These are phyloP conservation scores for Caerostris extrusa DNA, from an alignment of 1,140 invertebrate genomes.

Conservation along the genomic window DNA sequence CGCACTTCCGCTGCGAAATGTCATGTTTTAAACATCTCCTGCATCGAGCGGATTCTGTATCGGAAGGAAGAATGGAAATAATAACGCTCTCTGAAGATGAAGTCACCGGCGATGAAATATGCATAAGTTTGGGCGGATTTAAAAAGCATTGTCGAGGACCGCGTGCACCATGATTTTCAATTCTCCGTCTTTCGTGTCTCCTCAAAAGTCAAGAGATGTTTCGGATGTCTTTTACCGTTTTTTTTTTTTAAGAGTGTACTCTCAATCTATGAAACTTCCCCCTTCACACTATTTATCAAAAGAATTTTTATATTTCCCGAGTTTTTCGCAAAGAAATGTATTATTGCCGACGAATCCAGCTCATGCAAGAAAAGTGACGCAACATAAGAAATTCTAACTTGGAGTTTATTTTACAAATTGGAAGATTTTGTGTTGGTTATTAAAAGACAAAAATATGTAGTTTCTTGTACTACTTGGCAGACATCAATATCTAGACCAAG, in stretches of 20 bases:
- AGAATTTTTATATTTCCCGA: neutral
- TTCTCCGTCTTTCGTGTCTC: neutral
- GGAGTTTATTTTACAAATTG: too few species aligned
- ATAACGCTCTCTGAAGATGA: constrained; percentile 47
- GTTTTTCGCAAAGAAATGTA: neutral
- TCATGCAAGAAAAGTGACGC: too few species aligned
- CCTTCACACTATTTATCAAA: neutral
- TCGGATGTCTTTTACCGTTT: neutral
- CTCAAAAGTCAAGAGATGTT: neutral
- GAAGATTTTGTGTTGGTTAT: too few species aligned
- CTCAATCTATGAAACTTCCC: neutral
- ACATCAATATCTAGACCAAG: too few species aligned
- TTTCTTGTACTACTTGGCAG: too few species aligned
- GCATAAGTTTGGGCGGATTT: constrained; percentile 60
- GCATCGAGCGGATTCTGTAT: constrained; percentile 42
- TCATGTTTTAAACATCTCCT: constrained; percentile 73
- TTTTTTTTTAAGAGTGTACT: neutral
- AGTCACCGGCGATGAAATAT: constrained; percentile 66
- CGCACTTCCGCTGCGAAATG: constrained; percentile 65
- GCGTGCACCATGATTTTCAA: neutral
- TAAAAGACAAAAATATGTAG: too few species aligned
- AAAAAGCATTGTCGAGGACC: constrained; percentile 47
- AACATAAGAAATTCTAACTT: too few species aligned
- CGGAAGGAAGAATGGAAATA: constrained; percentile 43
- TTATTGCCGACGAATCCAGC: too few species aligned